Conservation (phyloP, 2,113 vertebrate species). For the Pseudorhombus dupliciocellatus region DNA sequence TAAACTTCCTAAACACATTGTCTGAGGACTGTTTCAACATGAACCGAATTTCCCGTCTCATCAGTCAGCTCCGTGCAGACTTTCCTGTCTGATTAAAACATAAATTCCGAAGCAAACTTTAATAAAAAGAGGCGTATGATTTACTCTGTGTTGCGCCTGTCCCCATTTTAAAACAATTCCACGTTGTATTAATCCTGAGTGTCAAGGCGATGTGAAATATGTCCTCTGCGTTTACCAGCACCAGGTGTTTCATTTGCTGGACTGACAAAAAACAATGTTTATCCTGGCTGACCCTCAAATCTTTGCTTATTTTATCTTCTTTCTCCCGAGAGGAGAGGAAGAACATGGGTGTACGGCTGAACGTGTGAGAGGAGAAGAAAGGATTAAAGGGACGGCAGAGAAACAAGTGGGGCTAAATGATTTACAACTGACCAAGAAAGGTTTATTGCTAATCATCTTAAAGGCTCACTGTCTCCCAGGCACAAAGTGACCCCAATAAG, state of each 20-base stretch:
- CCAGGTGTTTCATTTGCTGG: constrained; percentile 82
- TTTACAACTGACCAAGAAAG: constrained; percentile 37
- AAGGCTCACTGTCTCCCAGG: constrained; percentile 21
- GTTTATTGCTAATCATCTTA: constrained; percentile 37
- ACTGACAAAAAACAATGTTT: constrained; percentile 76
- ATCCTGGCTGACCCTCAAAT: constrained; percentile 72
- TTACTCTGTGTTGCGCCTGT: constrained; percentile 68
- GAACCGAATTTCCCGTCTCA: constrained; percentile 52
- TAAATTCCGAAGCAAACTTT: constrained; percentile 71
- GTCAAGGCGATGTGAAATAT: constrained; percentile 71
- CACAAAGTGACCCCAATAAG: constrained; percentile 6
- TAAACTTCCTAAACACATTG: constrained; percentile 61
- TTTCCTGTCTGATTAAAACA: constrained; percentile 56
- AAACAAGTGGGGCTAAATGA: constrained; percentile 46
- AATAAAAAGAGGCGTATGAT: constrained; percentile 73
- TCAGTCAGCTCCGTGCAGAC: constrained; percentile 41
- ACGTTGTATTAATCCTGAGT: constrained; percentile 74
- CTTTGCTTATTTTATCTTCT: constrained; percentile 63
- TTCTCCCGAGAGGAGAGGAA: constrained; percentile 25
- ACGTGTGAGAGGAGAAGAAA: constrained; percentile 20
- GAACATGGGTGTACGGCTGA: constrained; percentile 32
- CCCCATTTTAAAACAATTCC: constrained; percentile 75
- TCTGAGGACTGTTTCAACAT: constrained; percentile 40
- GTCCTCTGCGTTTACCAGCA: constrained; percentile 69
- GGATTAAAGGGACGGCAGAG: constrained; percentile 24